phyloP scores from a whole-genome alignment of 2,113 vertebrate genomes.

The Taurulus bubalis region DNA sequence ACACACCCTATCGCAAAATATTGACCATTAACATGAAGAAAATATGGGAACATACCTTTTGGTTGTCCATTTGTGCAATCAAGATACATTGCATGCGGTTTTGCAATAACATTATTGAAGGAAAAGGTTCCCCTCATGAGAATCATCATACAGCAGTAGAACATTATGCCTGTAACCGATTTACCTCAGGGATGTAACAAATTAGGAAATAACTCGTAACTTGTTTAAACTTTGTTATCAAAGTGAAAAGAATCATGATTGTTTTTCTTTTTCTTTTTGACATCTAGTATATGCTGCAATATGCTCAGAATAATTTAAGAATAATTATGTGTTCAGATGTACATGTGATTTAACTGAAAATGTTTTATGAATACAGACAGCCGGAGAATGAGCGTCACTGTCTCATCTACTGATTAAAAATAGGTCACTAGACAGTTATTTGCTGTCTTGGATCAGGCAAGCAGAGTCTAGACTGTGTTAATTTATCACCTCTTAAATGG shows the following conservation, averaged over 20 bases:
- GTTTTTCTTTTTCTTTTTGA: too few species aligned
- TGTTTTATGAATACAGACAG: constrained; percentile 7
- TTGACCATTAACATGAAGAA: constrained; percentile 29
- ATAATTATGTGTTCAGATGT: background rate
- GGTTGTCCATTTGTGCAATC: constrained; percentile 6
- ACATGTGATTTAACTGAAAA: constrained; percentile 2
- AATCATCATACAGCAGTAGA: background rate
- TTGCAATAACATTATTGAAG: background rate
- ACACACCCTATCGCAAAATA: constrained; percentile 23
- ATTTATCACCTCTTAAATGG: constrained; percentile 43
- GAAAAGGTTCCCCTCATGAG: background rate
- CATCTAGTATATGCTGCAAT: too few species aligned
- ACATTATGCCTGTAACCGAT: background rate
- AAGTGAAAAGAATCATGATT: too few species aligned
- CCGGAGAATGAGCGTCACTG: constrained; percentile 6
- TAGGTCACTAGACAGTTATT: constrained; percentile 52
- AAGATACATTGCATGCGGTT: constrained; percentile 7
- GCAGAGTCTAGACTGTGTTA: constrained; percentile 26
- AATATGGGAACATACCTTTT: constrained; percentile 1
- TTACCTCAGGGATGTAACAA: background rate
- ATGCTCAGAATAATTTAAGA: too few species aligned
- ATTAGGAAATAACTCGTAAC: too few species aligned
- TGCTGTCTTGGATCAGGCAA: constrained; percentile 46
- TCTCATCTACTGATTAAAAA: constrained; percentile 35
- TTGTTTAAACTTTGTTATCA: too few species aligned